Evolutionary conservation across 1,140 invertebrate species (phyloP).

Genomic region (Saccostrea glomerata): DNA sequence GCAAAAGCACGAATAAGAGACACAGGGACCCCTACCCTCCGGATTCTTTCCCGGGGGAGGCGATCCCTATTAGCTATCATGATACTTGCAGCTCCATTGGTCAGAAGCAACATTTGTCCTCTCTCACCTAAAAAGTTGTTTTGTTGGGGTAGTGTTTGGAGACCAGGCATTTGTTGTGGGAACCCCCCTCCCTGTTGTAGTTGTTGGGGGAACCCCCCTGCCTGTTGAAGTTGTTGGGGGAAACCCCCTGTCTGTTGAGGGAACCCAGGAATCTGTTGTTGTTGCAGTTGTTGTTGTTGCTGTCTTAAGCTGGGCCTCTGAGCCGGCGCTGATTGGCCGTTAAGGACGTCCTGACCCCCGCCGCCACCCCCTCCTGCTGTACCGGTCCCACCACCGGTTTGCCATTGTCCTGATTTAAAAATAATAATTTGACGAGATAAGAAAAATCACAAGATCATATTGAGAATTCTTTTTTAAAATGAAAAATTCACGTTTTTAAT

Average conservation of each 20-base stretch:
- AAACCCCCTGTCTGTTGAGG: too few relatives aligned
- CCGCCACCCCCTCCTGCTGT: background rate
- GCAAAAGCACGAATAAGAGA: conserved; percentile 25
- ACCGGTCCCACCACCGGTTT: background rate
- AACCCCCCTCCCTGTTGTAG: too few relatives aligned
- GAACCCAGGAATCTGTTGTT: too few relatives aligned
- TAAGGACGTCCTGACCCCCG: background rate
- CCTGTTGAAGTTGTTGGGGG: too few relatives aligned
- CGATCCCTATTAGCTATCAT: background rate
- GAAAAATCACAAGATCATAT: background rate
- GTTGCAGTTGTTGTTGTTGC: background rate
- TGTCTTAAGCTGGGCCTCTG: background rate
- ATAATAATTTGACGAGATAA: background rate
- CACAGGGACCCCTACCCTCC: conserved; percentile 4
- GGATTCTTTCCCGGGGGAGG: conserved; percentile 14
- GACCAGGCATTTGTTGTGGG: background rate
- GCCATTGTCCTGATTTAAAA: background rate
- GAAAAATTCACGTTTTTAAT: too few relatives aligned
- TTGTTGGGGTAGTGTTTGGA: background rate
- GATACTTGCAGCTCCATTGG: background rate
- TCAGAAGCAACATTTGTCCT: conserved; percentile 27
- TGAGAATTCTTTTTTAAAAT: background rate
- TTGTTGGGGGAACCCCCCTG: background rate
- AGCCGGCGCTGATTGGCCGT: background rate
- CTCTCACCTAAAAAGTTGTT: conserved; percentile 31